phyloP scores from a whole-genome alignment of 2,113 vertebrate species.

The Atlantisia rogersi region DNA sequence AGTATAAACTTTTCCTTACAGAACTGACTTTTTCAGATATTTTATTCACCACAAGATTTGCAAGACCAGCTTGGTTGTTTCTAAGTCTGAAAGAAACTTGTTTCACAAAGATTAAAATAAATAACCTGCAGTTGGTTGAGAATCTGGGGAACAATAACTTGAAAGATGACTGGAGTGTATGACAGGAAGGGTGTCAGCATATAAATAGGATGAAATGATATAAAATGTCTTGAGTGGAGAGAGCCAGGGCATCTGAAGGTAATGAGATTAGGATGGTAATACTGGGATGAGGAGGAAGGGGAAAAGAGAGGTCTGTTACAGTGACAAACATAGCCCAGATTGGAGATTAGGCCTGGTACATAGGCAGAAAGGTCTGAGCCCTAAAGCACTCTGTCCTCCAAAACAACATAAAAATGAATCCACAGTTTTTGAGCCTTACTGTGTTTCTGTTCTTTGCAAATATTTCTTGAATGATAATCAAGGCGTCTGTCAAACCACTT shows the following conservation, averaged over 20 bases:
- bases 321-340: background rate
- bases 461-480: background rate
- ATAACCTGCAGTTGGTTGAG: background rate
- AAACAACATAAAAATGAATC: background rate
- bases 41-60: background rate
- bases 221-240: background rate
- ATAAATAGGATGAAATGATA: background rate
- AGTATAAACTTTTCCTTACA: background rate
- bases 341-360: background rate
- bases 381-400: background rate
- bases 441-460: background rate
- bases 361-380: background rate
- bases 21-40: background rate
- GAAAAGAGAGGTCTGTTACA: background rate
- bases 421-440: background rate
- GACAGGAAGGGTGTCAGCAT: background rate
- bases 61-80: background rate
- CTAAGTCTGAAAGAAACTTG: background rate
- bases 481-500: background rate
- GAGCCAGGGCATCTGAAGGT: background rate
- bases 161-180: background rate
- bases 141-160: background rate
- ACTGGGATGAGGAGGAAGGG: background rate
- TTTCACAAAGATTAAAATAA: background rate
- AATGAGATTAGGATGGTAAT: background rate